Evolutionary conservation across 2,797 vertebrate species (phyloP), one percentile per base, ranked within the genome.

Genomic region (Pantherophis vulpinus): DNA sequence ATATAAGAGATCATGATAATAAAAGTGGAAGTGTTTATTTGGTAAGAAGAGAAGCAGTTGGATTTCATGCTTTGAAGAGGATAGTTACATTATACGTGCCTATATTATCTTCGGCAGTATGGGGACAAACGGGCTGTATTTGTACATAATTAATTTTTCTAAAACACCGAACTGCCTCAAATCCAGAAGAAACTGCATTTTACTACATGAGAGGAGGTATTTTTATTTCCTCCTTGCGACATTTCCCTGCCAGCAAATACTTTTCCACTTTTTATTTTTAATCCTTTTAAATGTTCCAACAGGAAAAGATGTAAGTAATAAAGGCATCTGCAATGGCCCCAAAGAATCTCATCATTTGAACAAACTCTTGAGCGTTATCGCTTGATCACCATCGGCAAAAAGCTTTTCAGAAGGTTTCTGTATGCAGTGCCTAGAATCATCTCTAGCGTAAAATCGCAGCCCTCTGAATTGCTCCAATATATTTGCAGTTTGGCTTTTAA

Each of bases 111-210:
- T 20, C 90, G 54, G 89, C 66, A 54, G 51, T 3, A 11, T 2
- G 56, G 0, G 0, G 83, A 9, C n/a, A 13, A 27, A 18, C 12
- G 18, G 13, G 83, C 29, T 93, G 91, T 16, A 32, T 86, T 93
- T 94, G 10, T 5, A 90, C 4, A 13, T 54, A 89, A 23, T 87
- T 54, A 56, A 16, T 18, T n/a, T 94, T 95, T 93, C 7, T 89
- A 63, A 93, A 92, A 70, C 92, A 95, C 54, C 92, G 94, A 94
- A 96, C 91, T 94, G 89, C 12, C 32, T 94, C 8, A 58, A 87
- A 86, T 29, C 27, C 91, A 23, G 12, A 23, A 93, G 66, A 96
- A 95, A 93, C 51, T 79, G 14, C 87, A 74, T 32, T 93, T 89
- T 55, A 51, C 16, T 66, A 94, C 93, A 32, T 86, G 47, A 6